phyloP scores from a whole-genome alignment of 2,797 vertebrate genomes.

The Helostoma temminkii region DNA sequence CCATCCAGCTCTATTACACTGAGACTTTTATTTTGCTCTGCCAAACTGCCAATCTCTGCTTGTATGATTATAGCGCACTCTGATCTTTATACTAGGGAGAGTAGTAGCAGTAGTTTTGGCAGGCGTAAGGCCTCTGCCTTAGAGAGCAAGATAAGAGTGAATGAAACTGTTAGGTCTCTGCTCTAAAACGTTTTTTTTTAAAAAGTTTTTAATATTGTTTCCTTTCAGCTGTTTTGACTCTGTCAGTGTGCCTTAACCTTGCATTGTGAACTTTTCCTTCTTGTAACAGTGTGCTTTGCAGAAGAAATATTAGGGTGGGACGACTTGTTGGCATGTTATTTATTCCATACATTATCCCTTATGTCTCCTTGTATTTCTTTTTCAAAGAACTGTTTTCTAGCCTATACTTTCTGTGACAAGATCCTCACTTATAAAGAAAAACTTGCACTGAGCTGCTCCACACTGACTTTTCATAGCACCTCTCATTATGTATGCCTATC shows the following conservation, averaged over 20 bases:
- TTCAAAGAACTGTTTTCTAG: slow-evolving; percentile 16
- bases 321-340: slow-evolving; percentile 45
- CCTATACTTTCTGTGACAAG: slow-evolving; percentile 20
- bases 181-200: slow-evolving; percentile 53
- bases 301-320: neutral
- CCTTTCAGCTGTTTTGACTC: slow-evolving; percentile 33
- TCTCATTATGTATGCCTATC: slow-evolving; percentile 52
- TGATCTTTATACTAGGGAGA: slow-evolving; percentile 66
- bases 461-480: slow-evolving; percentile 31
- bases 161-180: slow-evolving; percentile 46
- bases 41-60: slow-evolving; percentile 58
- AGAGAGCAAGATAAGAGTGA: slow-evolving; percentile 33
- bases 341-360: slow-evolving; percentile 49
- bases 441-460: slow-evolving; percentile 30
- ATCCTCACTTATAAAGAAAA: slow-evolving; percentile 20
- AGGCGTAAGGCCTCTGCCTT: slow-evolving; percentile 44
- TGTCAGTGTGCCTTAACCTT: slow-evolving; percentile 24
- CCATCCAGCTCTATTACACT: slow-evolving; percentile 49
- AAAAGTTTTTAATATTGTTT: slow-evolving; percentile 15
- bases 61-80: slow-evolving; percentile 54
- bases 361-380: slow-evolving; percentile 38
- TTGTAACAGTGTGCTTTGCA: slow-evolving; percentile 4
- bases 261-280: slow-evolving; percentile 25
- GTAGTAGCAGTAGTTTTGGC: slow-evolving; percentile 36
- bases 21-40: slow-evolving; percentile 47